Base-by-base conservation (phyloP, 2,888 invertebrate species). In the Drosophila mayaguana region DNA sequence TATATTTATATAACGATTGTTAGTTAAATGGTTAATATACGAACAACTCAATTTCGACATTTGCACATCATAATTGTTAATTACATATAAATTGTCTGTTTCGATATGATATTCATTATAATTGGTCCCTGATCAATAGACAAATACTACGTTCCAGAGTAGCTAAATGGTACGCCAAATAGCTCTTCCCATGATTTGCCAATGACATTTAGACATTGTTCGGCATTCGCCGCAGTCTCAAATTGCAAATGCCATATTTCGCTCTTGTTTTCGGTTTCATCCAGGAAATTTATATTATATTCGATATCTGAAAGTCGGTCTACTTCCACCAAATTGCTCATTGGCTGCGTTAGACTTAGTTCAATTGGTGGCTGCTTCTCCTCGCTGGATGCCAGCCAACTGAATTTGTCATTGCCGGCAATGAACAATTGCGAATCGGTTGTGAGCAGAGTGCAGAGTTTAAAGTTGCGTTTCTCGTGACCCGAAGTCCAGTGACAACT, bases 291-390 rank as follows among this genome's bases (percentile, higher is more conserved):
- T 14, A 95, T 90, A 40, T 86, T 90, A 53, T 94, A 90, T 11
- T 80, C 76, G 75, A 88, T 89, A 12, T 93, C 93, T 65, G 94
- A 93, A 3, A 80, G 42, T 2, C 79, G 83, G 36, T 92, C 92
- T 63, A 94, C 93, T 88, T 94, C 94, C 5, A 94, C 93, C 51
- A 94, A 90, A 90, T 94, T 94, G 68, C 93, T 94, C 92, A 94
- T 93, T 7, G 92, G 91, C 83, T 94, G 94, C 12, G 92, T 93
- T 14, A 91, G 81, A 38, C 90, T 83, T 8, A 93, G 77, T 25
- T 91, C 82, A 1, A 92, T 70, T 9, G 40, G 28, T 0, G 50
- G 32, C 14, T 50, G 57, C 18, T 66, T 73, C 4, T 60, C 62
- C 3, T 59, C 62, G 11, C 46, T 60, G 2, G 66, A 16, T 9